Base-by-base conservation (phyloP, 2,113 vertebrate genomes). In the Rattus rattus region DNA sequence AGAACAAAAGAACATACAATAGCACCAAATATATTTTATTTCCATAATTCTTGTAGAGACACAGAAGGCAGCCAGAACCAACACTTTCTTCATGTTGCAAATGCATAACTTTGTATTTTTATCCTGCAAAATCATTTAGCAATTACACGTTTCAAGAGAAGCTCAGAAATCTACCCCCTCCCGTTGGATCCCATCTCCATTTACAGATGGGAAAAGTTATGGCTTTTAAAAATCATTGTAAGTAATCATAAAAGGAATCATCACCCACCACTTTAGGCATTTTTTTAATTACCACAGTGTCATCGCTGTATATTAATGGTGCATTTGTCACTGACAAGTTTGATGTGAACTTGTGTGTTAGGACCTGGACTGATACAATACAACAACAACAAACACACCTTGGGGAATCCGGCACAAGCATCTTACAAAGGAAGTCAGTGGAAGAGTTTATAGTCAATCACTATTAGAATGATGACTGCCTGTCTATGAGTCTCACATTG, bases 1-100 rank as follows among this genome's bases (percentile, higher is more conserved):
- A 96, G 0, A 91, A 89, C 94, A 96, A 39, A 96, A 90, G 56
- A 61, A 69, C 96, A 95, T 73, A 96, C 75, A 95, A 97, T 54
- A 67, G 52, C 86, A 96, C 22, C 90, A 95, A 94, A 93, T 96
- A 81, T 2, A 75, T 69, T 90, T 96, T 87, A 65, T 85, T 94
- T 93, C 76, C 39, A 10, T 84, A 52, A 67, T 52, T 94, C 96
- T 76, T 83, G 1, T 4, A 91, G 92, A 90, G 91, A 84, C 93
- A 90, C 24, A 96, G 86, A 96, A 95, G 91, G 69, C 72, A 94
- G 9, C 88, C 73, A 72, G 63, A 49, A 75, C 94, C 67, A 95
- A 90, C 88, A 49, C 65, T 36, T 86, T 90, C 61, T 75, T 92
- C 89, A 36, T 12, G 28, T n/a, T 56, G 95, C 14, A 95, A 72